Percentiles rank a stretch among this genome's conserved stretches.
Conservation (phyloP, 2,888 invertebrate species). For the Papilio demoleus region DNA sequence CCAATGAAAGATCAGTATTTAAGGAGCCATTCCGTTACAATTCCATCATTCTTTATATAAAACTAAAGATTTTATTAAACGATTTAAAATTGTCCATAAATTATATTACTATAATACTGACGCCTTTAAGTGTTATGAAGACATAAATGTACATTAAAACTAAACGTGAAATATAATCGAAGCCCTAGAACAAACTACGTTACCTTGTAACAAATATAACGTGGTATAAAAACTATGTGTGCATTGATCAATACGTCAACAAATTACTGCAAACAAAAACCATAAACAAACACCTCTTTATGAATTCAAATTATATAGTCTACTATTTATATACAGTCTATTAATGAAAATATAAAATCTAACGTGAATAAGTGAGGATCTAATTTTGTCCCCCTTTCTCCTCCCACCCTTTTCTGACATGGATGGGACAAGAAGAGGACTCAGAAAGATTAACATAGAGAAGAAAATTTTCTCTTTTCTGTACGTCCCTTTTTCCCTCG, state of each 20-base stretch:
- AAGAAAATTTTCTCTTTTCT: too few species aligned
- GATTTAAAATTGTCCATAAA: too few species aligned
- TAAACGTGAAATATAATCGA: not conserved
- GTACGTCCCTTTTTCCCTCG: too few species aligned
- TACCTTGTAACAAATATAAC: constrained; percentile 2
- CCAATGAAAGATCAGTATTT: too few species aligned
- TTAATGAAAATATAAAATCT: not conserved
- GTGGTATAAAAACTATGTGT: not conserved
- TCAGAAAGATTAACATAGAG: too few species aligned
- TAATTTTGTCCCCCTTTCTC: too few species aligned
- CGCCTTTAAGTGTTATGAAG: not conserved
- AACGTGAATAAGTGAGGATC: too few species aligned
- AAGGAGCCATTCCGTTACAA: too few species aligned
- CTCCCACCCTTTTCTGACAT: too few species aligned
- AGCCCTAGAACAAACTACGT: not conserved
- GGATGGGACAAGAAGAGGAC: too few species aligned
- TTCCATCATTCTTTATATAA: too few species aligned
- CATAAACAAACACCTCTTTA: not conserved
- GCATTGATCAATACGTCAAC: not conserved
- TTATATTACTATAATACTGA: not conserved
- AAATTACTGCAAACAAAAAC: constrained; percentile 8
- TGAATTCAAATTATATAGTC: not conserved
- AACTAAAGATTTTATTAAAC: too few species aligned
- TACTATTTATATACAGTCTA: not conserved
- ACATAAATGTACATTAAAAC: not conserved